Conservation (phyloP, 2,888 invertebrate genomes). For the Dynastes grantii region DNA sequence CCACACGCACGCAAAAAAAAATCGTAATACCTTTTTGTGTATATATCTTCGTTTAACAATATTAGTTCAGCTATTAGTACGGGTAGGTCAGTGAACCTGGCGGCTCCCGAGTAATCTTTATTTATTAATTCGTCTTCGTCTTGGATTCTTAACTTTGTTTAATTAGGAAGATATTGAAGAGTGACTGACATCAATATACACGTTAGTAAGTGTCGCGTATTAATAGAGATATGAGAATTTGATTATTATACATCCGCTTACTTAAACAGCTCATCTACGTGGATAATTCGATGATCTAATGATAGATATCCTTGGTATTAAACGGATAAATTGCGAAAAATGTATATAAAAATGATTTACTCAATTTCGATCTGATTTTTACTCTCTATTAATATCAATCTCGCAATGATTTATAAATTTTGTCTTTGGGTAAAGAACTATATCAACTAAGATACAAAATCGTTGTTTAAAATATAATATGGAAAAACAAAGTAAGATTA, state of each 20-base stretch:
- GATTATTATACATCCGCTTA: conserved; percentile 20
- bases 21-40: neutral
- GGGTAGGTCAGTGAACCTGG: conserved; percentile 36
- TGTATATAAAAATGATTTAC: no score
- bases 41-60: neutral
- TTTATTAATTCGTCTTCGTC: conserved; percentile 15
- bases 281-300: conserved; percentile 13
- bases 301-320: neutral
- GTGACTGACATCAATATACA: conserved; percentile 35
- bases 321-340: no score
- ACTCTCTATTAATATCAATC: no score
- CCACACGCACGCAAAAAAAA: neutral
- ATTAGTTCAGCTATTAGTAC: conserved; percentile 1
- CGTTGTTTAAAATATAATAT: no score
- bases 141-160: conserved; percentile 38
- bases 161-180: conserved; percentile 37
- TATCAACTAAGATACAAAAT: no score
- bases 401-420: no score
- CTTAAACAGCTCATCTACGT: conserved; percentile 2
- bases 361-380: no score
- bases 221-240: conserved; percentile 26
- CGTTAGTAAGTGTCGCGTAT: conserved; percentile 22
- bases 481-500: no score
- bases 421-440: no score
- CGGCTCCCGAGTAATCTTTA: conserved; percentile 23